Conservation (phyloP, 2,797 vertebrate species). For the Silurus aristotelis region DNA sequence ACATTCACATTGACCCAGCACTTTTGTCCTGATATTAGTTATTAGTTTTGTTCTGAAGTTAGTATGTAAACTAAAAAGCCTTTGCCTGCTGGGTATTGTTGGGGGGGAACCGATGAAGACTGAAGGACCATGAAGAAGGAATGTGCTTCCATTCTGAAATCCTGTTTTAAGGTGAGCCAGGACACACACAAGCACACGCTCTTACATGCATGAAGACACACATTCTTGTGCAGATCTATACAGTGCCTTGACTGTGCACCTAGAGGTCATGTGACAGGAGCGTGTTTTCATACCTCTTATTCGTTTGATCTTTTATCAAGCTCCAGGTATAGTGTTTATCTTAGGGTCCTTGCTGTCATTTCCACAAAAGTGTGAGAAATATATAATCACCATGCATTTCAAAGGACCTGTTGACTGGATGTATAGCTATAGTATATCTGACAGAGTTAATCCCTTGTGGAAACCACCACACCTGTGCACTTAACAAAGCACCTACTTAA, state of each 20-base stretch:
- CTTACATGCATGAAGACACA: conserved; percentile 40
- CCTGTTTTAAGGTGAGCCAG: conserved; percentile 21
- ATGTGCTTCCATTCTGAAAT: background rate
- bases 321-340: conserved; percentile 1
- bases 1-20: conserved; percentile 22
- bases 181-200: conserved; percentile 43
- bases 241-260: conserved; percentile 63
- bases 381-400: conserved; percentile 1
- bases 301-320: conserved; percentile 65
- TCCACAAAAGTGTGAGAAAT: conserved; percentile 27
- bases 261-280: conserved; percentile 58
- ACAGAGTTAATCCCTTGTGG: conserved; percentile 10
- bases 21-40: conserved; percentile 21
- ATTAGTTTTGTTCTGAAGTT: conserved; percentile 11
- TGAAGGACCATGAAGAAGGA: conserved; percentile 14
- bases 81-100: background rate
- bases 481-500: conserved; percentile 1
- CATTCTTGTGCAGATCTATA: conserved; percentile 29
- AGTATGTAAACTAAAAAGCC: background rate
- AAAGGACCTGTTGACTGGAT: conserved; percentile 16
- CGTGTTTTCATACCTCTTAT: conserved; percentile 64
- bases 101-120: background rate
- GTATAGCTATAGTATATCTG: background rate
- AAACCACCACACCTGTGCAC: conserved; percentile 23
- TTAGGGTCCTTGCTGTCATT: background rate